Percentiles rank a stretch among this genome's conserved stretches.
These are phyloP conservation scores for Cremastinae sp. DNA, from an alignment of 2,888 invertebrate genomes.

Conservation along the genomic window DNA sequence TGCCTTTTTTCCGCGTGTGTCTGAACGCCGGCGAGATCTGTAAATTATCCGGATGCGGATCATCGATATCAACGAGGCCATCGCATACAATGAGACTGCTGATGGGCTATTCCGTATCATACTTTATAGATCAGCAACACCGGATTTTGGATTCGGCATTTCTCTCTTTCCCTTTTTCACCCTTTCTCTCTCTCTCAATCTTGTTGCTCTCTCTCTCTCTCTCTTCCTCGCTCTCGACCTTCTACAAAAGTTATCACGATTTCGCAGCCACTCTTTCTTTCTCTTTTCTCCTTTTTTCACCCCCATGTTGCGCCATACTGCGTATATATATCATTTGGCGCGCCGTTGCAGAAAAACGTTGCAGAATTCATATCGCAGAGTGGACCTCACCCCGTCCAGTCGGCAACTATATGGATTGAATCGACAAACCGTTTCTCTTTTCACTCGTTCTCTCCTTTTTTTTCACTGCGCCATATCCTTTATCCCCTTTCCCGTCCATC, in stretches of 20 bases:
- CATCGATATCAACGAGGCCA: constrained; percentile 70
- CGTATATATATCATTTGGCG: constrained; percentile 32
- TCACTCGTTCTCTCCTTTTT: constrained; percentile 12
- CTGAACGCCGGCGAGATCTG: too few species aligned
- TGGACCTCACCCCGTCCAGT: constrained; percentile 48
- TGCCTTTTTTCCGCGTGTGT: too few species aligned
- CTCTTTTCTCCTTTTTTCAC: too few species aligned
- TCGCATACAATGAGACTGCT: constrained; percentile 67
- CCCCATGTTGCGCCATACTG: constrained; percentile 18
- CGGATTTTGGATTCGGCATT: constrained; percentile 47
- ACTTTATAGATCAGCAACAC: constrained; percentile 35
- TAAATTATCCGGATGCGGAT: constrained; percentile 64
- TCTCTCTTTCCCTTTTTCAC: too few species aligned
- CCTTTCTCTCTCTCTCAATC: too few species aligned
- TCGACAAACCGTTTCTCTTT: constrained; percentile 17
- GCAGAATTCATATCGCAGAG: constrained; percentile 72
- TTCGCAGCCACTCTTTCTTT: constrained; percentile 46
- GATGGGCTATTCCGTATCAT: constrained; percentile 38
- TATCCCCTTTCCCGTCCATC: constrained; percentile 14
- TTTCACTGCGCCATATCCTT: constrained; percentile 10
- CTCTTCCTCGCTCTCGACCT: constrained; percentile 34
- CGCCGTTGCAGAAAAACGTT: constrained; percentile 62
- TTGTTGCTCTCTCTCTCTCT: too few species aligned
- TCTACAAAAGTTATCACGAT: constrained; percentile 61
- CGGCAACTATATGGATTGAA: constrained; percentile 27